Conservation (phyloP, 2,888 invertebrate genomes). For the Aphidius colemani region DNA sequence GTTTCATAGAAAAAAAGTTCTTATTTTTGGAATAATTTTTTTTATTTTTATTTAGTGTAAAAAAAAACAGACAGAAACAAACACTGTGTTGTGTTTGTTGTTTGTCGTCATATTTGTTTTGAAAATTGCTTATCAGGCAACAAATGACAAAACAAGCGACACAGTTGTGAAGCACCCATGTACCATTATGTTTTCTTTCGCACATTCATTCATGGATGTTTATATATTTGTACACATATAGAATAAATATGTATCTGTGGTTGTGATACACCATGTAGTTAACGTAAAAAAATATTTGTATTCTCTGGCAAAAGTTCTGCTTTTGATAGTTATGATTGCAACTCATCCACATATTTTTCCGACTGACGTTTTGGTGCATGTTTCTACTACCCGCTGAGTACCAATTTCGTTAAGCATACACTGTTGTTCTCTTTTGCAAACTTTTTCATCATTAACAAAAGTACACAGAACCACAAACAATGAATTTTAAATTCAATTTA, state of each 20-base stretch:
- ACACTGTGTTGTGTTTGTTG: conserved; percentile 11
- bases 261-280: conserved; percentile 15
- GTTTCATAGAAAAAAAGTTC: too few relatives aligned
- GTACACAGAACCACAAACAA: too few relatives aligned
- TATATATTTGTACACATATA: conserved; percentile 4
- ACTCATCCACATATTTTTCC: conserved; percentile 12
- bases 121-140: conserved; percentile 44
- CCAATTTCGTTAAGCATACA: conserved; percentile 34
- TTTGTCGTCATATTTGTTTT: conserved; percentile 33
- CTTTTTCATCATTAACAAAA: background rate
- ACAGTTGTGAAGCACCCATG: conserved; percentile 39
- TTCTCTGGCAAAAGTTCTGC: conserved; percentile 41
- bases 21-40: too few relatives aligned
- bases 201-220: conserved; percentile 2
- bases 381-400: conserved; percentile 41
- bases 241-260: background rate
- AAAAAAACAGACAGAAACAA: conserved; percentile 20
- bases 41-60: too few relatives aligned
- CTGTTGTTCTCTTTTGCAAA: conserved; percentile 2
- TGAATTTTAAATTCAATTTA: too few relatives aligned
- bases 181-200: too few relatives aligned
- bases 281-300: conserved; percentile 6
- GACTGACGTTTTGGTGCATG: background rate
- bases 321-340: conserved; percentile 53
- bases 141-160: conserved; percentile 50